Evolutionary conservation across 1,140 invertebrate genomes (phyloP).

Genomic region (Formica exsecta): DNA sequence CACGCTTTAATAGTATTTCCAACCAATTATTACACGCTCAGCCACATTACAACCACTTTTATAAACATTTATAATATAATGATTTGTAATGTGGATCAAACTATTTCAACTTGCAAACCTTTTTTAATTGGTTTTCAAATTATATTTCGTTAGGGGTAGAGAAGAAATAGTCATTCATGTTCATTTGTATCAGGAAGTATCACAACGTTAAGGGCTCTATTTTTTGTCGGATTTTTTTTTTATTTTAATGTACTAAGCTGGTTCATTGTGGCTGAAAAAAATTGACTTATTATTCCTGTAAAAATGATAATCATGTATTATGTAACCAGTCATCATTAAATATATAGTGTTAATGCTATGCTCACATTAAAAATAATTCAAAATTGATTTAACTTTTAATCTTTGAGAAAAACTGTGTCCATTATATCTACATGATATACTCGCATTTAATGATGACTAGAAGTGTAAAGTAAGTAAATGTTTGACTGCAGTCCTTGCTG

Average conservation of each 20-base stretch:
- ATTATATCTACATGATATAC: constrained; percentile 1
- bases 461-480: constrained; percentile 71
- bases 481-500: constrained; percentile 81
- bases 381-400: constrained; percentile 19
- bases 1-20: constrained; percentile 73
- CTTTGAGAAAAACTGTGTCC: neutral
- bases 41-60: constrained; percentile 76
- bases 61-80: constrained; percentile 66
- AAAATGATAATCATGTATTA: constrained; percentile 74
- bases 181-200: constrained; percentile 75
- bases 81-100: constrained; percentile 77
- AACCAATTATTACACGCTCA: constrained; percentile 74
- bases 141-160: constrained; percentile 77
- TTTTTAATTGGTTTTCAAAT: constrained; percentile 76
- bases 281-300: constrained; percentile 81
- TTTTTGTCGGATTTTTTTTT: constrained; percentile 72
- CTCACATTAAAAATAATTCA: neutral
- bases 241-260: constrained; percentile 74
- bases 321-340: constrained; percentile 76
- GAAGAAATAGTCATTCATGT: constrained; percentile 78
- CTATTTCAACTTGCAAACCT: constrained; percentile 78
- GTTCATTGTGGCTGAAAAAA: constrained; percentile 80
- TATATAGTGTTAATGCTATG: constrained; percentile 18
- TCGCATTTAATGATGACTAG: constrained; percentile 79
- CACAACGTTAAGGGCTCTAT: constrained; percentile 76